Base-by-base conservation (phyloP, 2,113 vertebrate genomes). In the Dasyprocta punctata region DNA sequence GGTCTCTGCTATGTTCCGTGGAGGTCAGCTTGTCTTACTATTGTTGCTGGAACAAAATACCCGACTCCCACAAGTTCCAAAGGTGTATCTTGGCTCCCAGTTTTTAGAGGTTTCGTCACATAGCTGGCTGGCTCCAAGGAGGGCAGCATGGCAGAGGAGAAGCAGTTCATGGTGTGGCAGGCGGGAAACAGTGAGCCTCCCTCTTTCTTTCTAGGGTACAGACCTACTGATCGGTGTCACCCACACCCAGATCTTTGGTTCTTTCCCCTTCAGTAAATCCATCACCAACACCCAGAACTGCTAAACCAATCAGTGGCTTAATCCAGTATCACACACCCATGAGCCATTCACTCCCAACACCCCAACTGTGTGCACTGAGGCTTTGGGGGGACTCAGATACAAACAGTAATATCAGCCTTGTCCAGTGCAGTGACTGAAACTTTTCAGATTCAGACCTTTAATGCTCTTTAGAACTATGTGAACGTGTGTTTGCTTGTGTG, bases 401-500 rank as follows among this genome's bases (percentile, higher is more conserved):
- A 22, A 71, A 38, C n/a, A 19, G 3, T 38, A 38, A 71, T 19
- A 71, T 38, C 67, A 71, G n/a, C n/a, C 26, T 60, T 2, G 19
- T 90, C 28, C 93, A 73, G 54, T 69, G 28, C 77, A 81, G 24
- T 89, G 82, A 54, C 60, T 89, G 36, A 85, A 17, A 63, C 10
- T 30, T 77, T 54, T 78, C 56, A 17, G 63, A 13, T 52, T 90
- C 54, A 90, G 47, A 90, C 24, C 17, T 69, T 78, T 47, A 85
- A 80, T 24, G 28, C 5, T 92, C 56, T 90, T 90, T 65, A 89
- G 60, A 94, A 90, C 87, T 81, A 47, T 81, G n/a, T 86, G 13
- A 19, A 33, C n/a, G 33, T 38, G 16, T 28, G 75, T 96, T 86
- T 91, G 26, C 81, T 89, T 78, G 86, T 77, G 7, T 56, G 19